phyloP scores from a whole-genome alignment of 2,113 vertebrate genomes.

The Paracanthobrama guichenoti region DNA sequence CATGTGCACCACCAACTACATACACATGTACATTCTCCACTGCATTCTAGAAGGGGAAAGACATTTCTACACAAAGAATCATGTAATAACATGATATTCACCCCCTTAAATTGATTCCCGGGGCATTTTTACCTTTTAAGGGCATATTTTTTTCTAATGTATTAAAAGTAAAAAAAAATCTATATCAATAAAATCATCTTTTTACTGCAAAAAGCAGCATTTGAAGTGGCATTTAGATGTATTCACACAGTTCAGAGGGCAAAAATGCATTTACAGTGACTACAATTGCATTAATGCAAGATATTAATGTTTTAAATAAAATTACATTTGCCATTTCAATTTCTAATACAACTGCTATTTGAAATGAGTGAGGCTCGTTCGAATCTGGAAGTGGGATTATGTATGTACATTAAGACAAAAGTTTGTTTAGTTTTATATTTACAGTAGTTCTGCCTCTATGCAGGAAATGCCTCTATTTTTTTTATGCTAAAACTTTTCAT shows the following conservation, averaged over 20 bases:
- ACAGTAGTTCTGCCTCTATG: slow-evolving; percentile 42
- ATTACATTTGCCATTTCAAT: neutral
- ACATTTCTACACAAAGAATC: too few species aligned
- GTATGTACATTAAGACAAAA: slow-evolving; percentile 37
- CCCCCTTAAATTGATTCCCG: neutral
- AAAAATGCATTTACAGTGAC: too few species aligned
- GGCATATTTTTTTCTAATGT: neutral
- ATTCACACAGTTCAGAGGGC: too few species aligned
- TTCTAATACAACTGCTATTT: slow-evolving; percentile 15
- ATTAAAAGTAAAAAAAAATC: too few species aligned
- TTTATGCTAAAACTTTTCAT: neutral
- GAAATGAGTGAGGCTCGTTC: slow-evolving; percentile 19
- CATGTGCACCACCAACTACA: too few species aligned
- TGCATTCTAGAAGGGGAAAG: neutral
- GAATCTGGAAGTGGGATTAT: slow-evolving; percentile 15
- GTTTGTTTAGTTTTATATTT: slow-evolving; percentile 46
- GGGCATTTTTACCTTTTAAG: neutral
- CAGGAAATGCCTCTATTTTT: slow-evolving; percentile 15
- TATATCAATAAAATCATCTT: too few species aligned
- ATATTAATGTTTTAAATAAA: too few species aligned
- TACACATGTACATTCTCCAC: neutral
- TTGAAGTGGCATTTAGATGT: too few species aligned
- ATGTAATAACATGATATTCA: neutral
- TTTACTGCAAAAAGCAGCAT: too few species aligned
- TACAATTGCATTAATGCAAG: too few species aligned